Conservation (phyloP, 2,888 invertebrate genomes). For the Blera fallax region DNA sequence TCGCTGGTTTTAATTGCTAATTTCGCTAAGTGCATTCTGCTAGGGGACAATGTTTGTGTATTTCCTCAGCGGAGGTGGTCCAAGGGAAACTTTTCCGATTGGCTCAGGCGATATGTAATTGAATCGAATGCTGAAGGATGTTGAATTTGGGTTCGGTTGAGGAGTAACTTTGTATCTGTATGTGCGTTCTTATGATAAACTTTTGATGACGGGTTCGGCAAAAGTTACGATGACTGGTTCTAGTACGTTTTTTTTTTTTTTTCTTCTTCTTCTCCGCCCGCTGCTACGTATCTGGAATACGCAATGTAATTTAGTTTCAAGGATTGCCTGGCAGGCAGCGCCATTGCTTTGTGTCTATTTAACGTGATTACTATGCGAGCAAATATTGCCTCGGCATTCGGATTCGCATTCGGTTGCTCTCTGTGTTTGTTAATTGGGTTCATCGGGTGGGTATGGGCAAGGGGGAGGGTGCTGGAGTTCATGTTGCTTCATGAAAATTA, state of each 20-base stretch:
- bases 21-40: conserved; percentile 25
- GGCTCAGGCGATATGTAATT: conserved; percentile 20
- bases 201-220: conserved; percentile 22
- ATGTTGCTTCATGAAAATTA: conserved; percentile 64
- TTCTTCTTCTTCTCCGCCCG: not conserved
- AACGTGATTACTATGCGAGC: conserved; percentile 67
- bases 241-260: not conserved
- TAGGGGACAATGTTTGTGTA: not conserved
- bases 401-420: conserved; percentile 10
- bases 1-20: conserved; percentile 44
- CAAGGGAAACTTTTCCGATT: conserved; percentile 22
- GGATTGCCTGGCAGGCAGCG: conserved; percentile 35
- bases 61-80: not conserved
- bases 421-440: conserved; percentile 61
- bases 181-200: conserved; percentile 32
- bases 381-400: conserved; percentile 59
- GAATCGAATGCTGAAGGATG: conserved; percentile 47
- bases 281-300: conserved; percentile 60
- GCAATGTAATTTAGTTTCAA: conserved; percentile 68
- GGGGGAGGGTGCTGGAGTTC: not conserved
- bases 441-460: not conserved
- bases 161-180: conserved; percentile 9
- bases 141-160: not conserved
- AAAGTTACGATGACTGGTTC: conserved; percentile 27
- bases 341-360: conserved; percentile 63